A percentile compares a stretch with the other conserved stretches of the same genome.
These are phyloP conservation scores for Lophochroa leadbeateri DNA, from an alignment of 2,113 vertebrate species.

Conservation along the genomic window DNA sequence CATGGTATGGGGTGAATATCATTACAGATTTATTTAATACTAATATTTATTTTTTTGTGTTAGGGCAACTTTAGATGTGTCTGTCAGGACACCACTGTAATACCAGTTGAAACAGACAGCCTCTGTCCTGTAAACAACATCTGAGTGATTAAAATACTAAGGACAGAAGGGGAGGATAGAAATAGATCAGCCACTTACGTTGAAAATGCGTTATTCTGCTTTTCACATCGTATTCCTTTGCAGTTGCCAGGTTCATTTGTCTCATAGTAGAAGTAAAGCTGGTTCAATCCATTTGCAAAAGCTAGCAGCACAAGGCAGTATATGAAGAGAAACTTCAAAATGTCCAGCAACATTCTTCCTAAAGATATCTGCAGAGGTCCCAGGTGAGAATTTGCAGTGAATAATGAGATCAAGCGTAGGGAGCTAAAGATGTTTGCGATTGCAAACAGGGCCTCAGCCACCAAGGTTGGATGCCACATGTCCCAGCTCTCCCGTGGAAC, in stretches of 20 bases:
- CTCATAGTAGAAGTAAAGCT: constrained; percentile 94
- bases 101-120: not conserved
- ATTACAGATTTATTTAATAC: not conserved
- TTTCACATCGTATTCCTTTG: constrained; percentile 90
- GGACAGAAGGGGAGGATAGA: not conserved
- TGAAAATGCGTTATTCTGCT: constrained; percentile 96
- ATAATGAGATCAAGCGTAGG: constrained; percentile 93
- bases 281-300: constrained; percentile 97
- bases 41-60: not conserved
- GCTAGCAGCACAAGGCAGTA: constrained; percentile 95
- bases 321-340: constrained; percentile 98
- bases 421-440: constrained; percentile 99
- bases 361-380: constrained; percentile 97
- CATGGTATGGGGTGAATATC: not conserved
- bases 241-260: constrained; percentile 75
- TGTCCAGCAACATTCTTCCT: constrained; percentile 98
- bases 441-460: constrained; percentile 95
- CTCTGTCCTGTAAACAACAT: not conserved
- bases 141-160: not conserved
- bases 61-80: not conserved
- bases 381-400: constrained; percentile 97
- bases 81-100: not conserved
- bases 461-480: constrained; percentile 95
- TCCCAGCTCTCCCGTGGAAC: constrained; percentile 84
- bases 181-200: constrained; percentile 81